Conservation (phyloP, 2,113 vertebrate genomes). For the Poeciliopsis turrubarensis region DNA sequence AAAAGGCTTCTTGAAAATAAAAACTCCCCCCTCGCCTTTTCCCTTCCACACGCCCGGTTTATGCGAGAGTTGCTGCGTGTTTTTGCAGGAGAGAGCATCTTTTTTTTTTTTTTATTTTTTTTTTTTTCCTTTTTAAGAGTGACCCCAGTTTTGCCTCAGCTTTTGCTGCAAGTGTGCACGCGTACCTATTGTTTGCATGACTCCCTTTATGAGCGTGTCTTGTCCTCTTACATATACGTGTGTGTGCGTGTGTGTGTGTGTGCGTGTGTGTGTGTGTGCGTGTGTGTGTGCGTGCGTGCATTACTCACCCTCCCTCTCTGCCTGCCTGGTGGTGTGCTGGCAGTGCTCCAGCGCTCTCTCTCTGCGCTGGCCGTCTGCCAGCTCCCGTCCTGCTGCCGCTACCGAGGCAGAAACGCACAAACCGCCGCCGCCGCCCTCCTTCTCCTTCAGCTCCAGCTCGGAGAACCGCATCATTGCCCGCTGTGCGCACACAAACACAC, state of each 20-base stretch:
- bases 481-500: slow-evolving; percentile 78
- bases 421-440: slow-evolving; percentile 83
- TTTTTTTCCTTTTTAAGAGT: slow-evolving; percentile 38
- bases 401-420: slow-evolving; percentile 72
- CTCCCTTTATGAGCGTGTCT: slow-evolving; percentile 24
- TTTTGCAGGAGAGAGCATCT: slow-evolving; percentile 32
- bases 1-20: slow-evolving; percentile 76
- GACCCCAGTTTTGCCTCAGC: slow-evolving; percentile 64
- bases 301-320: slow-evolving; percentile 76
- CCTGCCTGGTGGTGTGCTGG: slow-evolving; percentile 84
- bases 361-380: slow-evolving; percentile 89
- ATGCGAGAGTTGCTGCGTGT: slow-evolving; percentile 45
- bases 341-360: slow-evolving; percentile 86
- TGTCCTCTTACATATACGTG: neutral
- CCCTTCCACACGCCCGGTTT: slow-evolving; percentile 36
- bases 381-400: slow-evolving; percentile 85
- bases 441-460: slow-evolving; percentile 97
- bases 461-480: slow-evolving; percentile 99
- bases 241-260: slow-evolving; percentile 31
- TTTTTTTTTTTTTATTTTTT: slow-evolving; percentile 37
- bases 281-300: slow-evolving; percentile 8
- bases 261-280: slow-evolving; percentile 25
- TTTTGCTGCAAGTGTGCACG: slow-evolving; percentile 58
- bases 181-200: slow-evolving; percentile 59
- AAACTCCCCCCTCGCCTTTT: slow-evolving; percentile 52